phyloP scores from a whole-genome alignment of 2,113 vertebrate species.

The Xyrauchen texanus region DNA sequence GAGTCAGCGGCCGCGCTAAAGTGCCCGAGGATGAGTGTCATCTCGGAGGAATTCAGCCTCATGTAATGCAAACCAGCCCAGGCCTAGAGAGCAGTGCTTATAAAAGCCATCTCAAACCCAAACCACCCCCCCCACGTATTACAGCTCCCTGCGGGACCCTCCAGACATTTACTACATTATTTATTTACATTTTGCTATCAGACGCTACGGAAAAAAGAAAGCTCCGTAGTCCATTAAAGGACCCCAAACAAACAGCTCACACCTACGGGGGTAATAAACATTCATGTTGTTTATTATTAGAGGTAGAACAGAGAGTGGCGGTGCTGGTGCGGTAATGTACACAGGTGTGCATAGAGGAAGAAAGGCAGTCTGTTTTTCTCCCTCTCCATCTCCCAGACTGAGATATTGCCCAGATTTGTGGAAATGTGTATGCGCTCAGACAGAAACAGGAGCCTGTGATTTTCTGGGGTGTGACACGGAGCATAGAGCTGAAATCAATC shows the following conservation, averaged over 20 bases:
- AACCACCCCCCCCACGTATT: slow-evolving; percentile 2
- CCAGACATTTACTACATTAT: slow-evolving; percentile 56
- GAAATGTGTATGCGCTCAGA: slow-evolving; percentile 19
- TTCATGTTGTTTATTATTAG: no score
- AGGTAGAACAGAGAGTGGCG: no score
- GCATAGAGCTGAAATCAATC: slow-evolving; percentile 48
- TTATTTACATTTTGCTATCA: slow-evolving; percentile 56
- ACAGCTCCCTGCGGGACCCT: slow-evolving; percentile 32
- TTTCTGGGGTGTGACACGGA: slow-evolving; percentile 26
- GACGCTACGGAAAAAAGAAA: slow-evolving; percentile 3
- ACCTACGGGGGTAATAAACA: slow-evolving; percentile 12
- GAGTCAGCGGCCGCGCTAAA: slow-evolving; percentile 86
- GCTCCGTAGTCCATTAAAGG: slow-evolving; percentile 26
- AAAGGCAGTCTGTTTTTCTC: background rate
- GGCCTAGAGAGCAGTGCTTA: slow-evolving; percentile 63
- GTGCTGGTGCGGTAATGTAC: background rate
- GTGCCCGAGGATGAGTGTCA: slow-evolving; percentile 91
- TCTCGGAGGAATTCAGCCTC: slow-evolving; percentile 90
- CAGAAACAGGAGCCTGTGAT: slow-evolving; percentile 31
- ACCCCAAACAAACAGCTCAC: slow-evolving; percentile 42
- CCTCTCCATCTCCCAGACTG: background rate
- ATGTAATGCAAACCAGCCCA: slow-evolving; percentile 92
- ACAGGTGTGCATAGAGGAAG: background rate
- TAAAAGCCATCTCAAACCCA: slow-evolving; percentile 51
- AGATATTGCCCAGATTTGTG: background rate